A percentile compares a stretch with the other conserved stretches of the same genome.
Conservation (phyloP, 2,797 vertebrate genomes). For the Chaetophractus vellerosus region DNA sequence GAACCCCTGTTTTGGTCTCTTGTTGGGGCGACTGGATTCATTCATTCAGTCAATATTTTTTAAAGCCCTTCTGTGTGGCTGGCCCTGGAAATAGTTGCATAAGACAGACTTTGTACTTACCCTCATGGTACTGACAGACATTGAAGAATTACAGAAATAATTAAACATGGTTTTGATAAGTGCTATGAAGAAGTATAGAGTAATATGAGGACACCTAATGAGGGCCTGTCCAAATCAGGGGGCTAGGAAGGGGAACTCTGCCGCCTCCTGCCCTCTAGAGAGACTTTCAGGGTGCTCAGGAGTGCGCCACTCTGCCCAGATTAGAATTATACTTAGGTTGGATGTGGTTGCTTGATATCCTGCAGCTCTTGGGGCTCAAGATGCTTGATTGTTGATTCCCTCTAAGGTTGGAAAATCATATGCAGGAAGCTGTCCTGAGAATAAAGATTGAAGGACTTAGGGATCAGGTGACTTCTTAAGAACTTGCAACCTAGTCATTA, state of each 20-base stretch:
- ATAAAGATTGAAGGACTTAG: not conserved
- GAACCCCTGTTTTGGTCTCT: not conserved
- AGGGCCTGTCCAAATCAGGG: not conserved
- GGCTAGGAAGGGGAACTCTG: not conserved
- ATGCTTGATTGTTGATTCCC: not conserved
- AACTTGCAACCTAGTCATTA: not conserved
- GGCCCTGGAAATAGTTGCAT: not conserved
- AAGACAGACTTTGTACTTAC: not conserved
- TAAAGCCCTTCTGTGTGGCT: not conserved
- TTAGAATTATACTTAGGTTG: not conserved
- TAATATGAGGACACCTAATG: not conserved
- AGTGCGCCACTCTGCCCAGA: not conserved
- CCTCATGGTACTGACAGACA: not conserved
- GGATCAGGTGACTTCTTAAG: not conserved
- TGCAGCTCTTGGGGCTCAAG: not conserved
- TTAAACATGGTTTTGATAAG: not conserved
- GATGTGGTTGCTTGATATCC: not conserved
- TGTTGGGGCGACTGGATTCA: not conserved
- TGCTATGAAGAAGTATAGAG: not conserved
- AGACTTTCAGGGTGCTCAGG: not conserved
- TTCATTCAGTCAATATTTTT: not conserved
- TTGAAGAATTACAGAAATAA: not conserved
- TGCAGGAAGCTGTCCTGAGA: not conserved
- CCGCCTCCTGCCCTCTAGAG: not conserved
- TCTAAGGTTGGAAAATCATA: constrained; percentile 24